Percentiles rank a stretch among this genome's conserved stretches.
These are phyloP conservation scores for Pseudochirops corinnae DNA, from an alignment of 2,797 vertebrate species.

Conservation along the genomic window DNA sequence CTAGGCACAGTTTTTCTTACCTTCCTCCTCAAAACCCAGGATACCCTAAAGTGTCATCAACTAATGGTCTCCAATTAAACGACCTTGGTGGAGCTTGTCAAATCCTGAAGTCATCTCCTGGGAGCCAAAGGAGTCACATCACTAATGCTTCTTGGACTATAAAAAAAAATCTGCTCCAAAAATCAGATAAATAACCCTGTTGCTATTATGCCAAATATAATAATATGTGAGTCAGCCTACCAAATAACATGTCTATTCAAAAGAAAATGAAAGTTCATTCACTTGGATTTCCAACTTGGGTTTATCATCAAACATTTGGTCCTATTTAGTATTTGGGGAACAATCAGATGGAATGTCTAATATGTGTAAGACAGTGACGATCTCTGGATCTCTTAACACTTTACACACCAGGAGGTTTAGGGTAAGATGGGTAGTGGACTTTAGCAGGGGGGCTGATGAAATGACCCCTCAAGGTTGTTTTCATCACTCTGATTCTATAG, in stretches of 20 bases:
- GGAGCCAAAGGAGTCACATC: neutral
- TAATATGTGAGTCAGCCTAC: neutral
- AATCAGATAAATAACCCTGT: constrained; percentile 26
- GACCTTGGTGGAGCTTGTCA: constrained; percentile 21
- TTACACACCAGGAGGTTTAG: neutral
- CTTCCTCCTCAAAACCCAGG: neutral
- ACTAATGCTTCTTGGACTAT: constrained; percentile 12
- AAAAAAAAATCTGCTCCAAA: constrained; percentile 14
- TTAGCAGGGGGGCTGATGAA: constrained; percentile 2
- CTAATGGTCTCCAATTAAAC: neutral
- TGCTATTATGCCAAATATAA: neutral
- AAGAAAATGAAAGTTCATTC: constrained; percentile 34
- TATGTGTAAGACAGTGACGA: neutral
- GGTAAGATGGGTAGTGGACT: neutral
- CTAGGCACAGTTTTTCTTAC: neutral
- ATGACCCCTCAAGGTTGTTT: constrained; percentile 63
- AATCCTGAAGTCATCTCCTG: constrained; percentile 26
- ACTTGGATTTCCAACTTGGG: neutral
- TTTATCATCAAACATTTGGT: constrained; percentile 30
- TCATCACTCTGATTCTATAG: constrained; percentile 37
- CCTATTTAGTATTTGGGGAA: neutral
- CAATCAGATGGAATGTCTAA: neutral
- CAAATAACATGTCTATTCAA: constrained; percentile 20
- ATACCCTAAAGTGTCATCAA: constrained; percentile 33
- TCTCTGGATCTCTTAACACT: constrained; percentile 2